Evolutionary conservation across 2,888 invertebrate genomes (phyloP).

Genomic region (Sturmia bella): DNA sequence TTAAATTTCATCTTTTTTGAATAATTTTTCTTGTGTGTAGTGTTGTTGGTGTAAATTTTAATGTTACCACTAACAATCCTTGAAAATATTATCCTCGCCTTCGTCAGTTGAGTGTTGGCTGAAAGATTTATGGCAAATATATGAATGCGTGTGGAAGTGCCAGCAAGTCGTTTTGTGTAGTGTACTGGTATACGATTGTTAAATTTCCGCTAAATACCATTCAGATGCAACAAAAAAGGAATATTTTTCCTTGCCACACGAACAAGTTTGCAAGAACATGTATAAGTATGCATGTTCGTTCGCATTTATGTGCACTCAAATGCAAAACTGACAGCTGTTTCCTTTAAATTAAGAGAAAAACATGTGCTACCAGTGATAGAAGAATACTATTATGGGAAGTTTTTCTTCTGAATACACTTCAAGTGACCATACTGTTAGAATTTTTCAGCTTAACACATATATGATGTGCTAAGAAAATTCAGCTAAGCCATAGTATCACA

Average conservation of each 20-base stretch:
- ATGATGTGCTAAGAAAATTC: no score
- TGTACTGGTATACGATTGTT: slow-evolving; percentile 51
- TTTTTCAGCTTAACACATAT: no score
- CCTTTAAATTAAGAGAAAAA: slow-evolving; percentile 28
- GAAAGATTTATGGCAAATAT: slow-evolving; percentile 32
- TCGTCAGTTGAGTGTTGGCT: slow-evolving; percentile 23
- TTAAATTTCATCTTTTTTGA: slow-evolving; percentile 11
- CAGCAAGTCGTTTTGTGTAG: slow-evolving; percentile 18
- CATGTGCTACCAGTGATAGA: slow-evolving; percentile 26
- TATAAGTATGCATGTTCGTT: neutral
- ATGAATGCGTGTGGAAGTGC: neutral
- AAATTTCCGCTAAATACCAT: slow-evolving; percentile 59
- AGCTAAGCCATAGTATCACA: no score
- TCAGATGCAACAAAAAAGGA: slow-evolving; percentile 46
- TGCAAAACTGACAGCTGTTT: slow-evolving; percentile 13
- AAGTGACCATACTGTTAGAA: slow-evolving; percentile 19
- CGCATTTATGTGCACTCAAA: neutral
- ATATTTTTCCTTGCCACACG: slow-evolving; percentile 21
- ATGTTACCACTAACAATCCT: slow-evolving; percentile 42
- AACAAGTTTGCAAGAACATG: no score
- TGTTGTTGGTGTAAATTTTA: slow-evolving; percentile 36
- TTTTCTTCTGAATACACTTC: neutral
- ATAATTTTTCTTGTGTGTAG: slow-evolving; percentile 8
- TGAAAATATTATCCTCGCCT: slow-evolving; percentile 40
- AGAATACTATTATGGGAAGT: slow-evolving; percentile 17